phyloP scores from a whole-genome alignment of 1,140 invertebrate genomes.

The Temnothorax nylanderi region DNA sequence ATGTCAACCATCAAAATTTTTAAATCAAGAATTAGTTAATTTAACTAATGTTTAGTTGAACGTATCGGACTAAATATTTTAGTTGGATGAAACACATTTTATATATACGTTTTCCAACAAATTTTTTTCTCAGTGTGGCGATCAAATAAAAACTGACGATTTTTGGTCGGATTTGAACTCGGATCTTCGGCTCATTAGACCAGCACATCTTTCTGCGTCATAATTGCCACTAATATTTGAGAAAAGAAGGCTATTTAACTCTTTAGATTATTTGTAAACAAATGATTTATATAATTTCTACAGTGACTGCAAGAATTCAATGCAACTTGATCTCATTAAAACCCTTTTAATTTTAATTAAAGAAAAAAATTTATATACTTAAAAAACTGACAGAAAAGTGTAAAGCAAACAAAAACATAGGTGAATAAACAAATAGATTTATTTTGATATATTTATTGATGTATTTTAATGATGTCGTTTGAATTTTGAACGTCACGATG shows the following conservation, averaged over 20 bases:
- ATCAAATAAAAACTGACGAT: no score
- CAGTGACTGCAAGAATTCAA: background rate
- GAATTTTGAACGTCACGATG: conserved; percentile 40
- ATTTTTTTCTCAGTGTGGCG: no score
- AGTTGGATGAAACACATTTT: no score
- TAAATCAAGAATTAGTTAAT: no score
- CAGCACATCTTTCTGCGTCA: no score
- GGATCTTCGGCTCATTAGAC: no score
- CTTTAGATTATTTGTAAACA: background rate
- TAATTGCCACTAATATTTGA: background rate
- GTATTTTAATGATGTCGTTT: background rate
- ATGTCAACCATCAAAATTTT: no score
- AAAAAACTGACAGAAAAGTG: background rate
- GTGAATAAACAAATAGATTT: background rate
- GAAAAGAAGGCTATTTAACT: background rate
- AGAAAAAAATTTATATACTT: background rate
- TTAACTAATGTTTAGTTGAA: no score
- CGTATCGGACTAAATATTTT: no score
- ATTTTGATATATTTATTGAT: background rate
- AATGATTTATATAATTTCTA: background rate
- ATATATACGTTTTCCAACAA: no score
- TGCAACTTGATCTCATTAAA: background rate
- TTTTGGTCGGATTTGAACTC: no score
- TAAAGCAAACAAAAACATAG: background rate
- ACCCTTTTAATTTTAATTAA: background rate